Evolutionary conservation across 2,888 invertebrate species (phyloP).

Genomic region (Amorpha juglandis): DNA sequence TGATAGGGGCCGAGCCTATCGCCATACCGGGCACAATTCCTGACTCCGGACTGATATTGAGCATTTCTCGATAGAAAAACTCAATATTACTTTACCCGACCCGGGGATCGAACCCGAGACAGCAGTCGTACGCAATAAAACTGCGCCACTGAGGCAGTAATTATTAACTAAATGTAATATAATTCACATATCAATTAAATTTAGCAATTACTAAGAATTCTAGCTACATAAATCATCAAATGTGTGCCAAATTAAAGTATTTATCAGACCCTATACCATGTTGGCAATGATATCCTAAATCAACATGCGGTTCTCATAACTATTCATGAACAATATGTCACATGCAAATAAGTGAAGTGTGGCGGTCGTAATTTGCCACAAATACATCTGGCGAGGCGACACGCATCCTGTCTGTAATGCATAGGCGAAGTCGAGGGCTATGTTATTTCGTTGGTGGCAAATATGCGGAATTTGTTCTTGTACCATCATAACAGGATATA

Average conservation of each 20-base stretch:
- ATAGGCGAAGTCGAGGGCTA: conserved; percentile 21
- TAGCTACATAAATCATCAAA: neutral
- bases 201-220: neutral
- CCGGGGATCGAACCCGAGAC: no score
- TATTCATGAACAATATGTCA: conserved; percentile 24
- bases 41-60: no score
- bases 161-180: no score
- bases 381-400: neutral
- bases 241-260: conserved; percentile 11
- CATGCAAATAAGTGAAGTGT: conserved; percentile 24
- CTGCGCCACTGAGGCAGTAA: no score
- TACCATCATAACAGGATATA: no score
- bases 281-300: neutral
- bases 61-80: no score
- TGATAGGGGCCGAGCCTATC: no score
- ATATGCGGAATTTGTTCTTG: no score
- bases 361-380: conserved; percentile 10
- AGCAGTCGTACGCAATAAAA: no score
- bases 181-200: no score
- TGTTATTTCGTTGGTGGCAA: conserved; percentile 19
- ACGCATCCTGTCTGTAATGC: conserved; percentile 26
- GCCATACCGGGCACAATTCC: no score
- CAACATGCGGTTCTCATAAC: conserved; percentile 24
- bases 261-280: neutral
- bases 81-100: no score